phyloP scores from a whole-genome alignment of 2,113 vertebrate species.

The Rhinoptilus africanus region DNA sequence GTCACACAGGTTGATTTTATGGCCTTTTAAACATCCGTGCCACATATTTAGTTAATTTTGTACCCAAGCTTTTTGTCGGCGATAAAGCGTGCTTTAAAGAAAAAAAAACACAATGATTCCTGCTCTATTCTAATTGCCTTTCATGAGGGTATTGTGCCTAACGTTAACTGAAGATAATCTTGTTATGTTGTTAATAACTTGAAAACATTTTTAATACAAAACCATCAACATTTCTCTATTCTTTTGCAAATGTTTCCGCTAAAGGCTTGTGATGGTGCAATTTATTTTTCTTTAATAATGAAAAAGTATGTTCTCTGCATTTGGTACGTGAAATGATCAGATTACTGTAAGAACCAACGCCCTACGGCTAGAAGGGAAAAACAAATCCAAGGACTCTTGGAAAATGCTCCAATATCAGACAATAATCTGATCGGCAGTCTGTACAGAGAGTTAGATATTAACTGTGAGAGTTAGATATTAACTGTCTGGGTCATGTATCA shows the following conservation, averaged over 20 bases:
- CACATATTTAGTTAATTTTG: not conserved
- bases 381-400: not conserved
- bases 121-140: not conserved
- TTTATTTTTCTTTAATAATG: not conserved
- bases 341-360: constrained; percentile 69
- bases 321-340: constrained; percentile 19
- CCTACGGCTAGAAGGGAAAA: constrained; percentile 35
- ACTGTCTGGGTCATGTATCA: not conserved
- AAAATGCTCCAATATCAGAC: not conserved
- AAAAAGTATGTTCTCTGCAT: not conserved
- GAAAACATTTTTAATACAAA: not conserved
- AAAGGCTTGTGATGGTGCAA: not conserved
- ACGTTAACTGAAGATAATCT: not conserved
- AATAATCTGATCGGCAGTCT: not conserved
- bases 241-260: not conserved
- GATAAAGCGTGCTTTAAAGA: not conserved
- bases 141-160: not conserved
- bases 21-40: not conserved
- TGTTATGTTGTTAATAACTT: not conserved
- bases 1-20: not conserved
- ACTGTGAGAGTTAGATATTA: not conserved
- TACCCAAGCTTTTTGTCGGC: not conserved
- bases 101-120: rapidly evolving
- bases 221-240: not conserved
- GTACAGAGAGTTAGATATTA: not conserved